Evolutionary conservation across 2,797 vertebrate species (phyloP), one percentile per base, ranked within the genome.

Genomic region (Chaetophractus vellerosus): DNA sequence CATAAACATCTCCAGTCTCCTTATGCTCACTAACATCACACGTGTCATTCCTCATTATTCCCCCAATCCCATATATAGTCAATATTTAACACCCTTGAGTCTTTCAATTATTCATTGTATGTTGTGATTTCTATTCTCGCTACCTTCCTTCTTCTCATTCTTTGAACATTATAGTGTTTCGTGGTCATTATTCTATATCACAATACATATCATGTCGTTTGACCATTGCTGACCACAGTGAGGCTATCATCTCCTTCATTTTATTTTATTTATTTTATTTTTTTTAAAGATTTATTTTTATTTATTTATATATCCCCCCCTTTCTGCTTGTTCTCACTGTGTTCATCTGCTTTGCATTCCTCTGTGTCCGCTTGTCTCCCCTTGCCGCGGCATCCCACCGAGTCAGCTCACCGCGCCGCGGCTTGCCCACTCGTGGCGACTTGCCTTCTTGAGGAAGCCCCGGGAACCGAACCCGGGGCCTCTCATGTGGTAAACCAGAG

Each of bases 101-200:
- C 28, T 76, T 90, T 93, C 36, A 89, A 16, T 38, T 3, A 9
- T 87, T 57, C 45, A 16, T 86, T 82, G 5, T 80, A 9, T 61
- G 12, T 59, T 96, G n/a, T 74, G 36, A 88, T 88, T 75, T 80
- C 38, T 86, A 33, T 9, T 75, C 21, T 94, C 91, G 45, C 2
- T 55, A 11, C 4, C 21, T 66, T 88, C 26, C 63, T 84, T 72
- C 8, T 75, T 21, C 78, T 21, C 15, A 72, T 93, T 93, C 85
- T 85, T 93, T 68, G 68, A 95, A 81, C 88, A 61, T 45, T 94
- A 33, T n/a, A 36, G 28, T 59, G 45, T 72, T 91, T 90, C 57
- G 90, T 6, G n/a, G 50, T 94, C 71, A 96, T 78, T 94, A 96
- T 78, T 94, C n/a, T 88, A 6, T 94, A 86, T 93, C 78, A 66